Evolutionary conservation across 2,113 vertebrate species (phyloP), one percentile per base, ranked within the genome.

Genomic region (Podarcis muralis): DNA sequence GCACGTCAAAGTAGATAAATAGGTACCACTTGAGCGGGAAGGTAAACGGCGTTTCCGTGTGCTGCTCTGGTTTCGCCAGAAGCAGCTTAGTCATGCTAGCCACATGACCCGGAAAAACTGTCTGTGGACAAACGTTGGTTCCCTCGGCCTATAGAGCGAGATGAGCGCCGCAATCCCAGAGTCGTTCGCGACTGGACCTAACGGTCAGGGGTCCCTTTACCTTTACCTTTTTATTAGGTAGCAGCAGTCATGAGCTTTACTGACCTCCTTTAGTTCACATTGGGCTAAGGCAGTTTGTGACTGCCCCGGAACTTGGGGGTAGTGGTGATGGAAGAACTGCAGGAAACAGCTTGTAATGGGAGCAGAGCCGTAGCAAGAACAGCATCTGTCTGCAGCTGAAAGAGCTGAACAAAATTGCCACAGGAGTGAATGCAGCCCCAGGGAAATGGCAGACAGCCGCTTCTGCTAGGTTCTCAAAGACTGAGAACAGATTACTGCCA

Each of bases 251-350:
- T 18, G 11, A 75, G 65, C 65, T 57, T 0, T 6, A 15, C 4
- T 43, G 1, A 3, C 20, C 0, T 1, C 4, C 3, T 6, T 1
- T 0, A 1, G 9, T 5, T 40, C 16, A 0, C 0, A 75, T 35
- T 12, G 25, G 69, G 25, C 2, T 75, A 8, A 57, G 35, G 35
- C 12, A 23, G 1, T 2, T 0, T 37, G 87, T 7, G 8, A 15
- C 53, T 75, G 32, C 74, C 3, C 22, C 18, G 27, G 3, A 25
- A 27, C 40, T 84, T 5, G 30, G 12, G 48, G 59, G 3, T 62
- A 1, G 27, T 16, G 25, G 27, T 40, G 9, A 13, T 16, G 23
- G 37, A 23, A 66, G 23, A 23, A 57, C 72, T 57, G n/a, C 53
- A 16, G 62, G 43, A 69, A 77, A 83, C 40, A 68, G 59, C 40